Conservation (phyloP, 2,888 invertebrate genomes). For the Rhabditophanes sp. region DNA sequence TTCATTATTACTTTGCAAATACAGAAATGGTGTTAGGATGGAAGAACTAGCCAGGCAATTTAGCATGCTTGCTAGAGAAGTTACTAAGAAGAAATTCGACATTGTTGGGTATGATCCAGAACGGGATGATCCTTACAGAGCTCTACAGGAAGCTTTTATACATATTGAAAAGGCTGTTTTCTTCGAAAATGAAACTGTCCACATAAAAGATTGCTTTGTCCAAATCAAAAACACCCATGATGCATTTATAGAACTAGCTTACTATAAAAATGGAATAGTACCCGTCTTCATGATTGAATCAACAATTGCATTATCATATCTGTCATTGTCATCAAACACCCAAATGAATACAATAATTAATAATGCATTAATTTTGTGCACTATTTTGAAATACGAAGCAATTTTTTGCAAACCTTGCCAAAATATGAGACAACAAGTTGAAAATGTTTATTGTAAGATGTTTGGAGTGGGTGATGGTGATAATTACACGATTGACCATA, state of each 20-base stretch:
- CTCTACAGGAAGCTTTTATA: slow-evolving; percentile 4
- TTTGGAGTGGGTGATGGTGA: slow-evolving; percentile 9
- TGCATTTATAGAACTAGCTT: slow-evolving; percentile 22
- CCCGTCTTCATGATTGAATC: background rate
- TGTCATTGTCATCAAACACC: slow-evolving; percentile 1
- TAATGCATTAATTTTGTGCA: too few relatives aligned
- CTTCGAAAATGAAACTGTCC: slow-evolving; percentile 1
- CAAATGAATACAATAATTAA: slow-evolving; percentile 6
- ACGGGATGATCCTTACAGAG: slow-evolving; percentile 6
- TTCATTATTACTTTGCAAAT: slow-evolving; percentile 22
- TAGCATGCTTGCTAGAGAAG: slow-evolving; percentile 8
- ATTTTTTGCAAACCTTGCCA: slow-evolving; percentile 30
- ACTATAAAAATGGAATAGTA: slow-evolving; percentile 19
- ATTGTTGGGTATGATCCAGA: slow-evolving; percentile 14
- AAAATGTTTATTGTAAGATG: slow-evolving; percentile 4
- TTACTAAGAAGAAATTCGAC: slow-evolving; percentile 10
- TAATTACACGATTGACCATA: slow-evolving; percentile 3
- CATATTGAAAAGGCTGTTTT: slow-evolving; percentile 7
- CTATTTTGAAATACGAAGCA: slow-evolving; percentile 22
- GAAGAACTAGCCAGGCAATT: slow-evolving; percentile 8
- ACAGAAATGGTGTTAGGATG: slow-evolving; percentile 11
- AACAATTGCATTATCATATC: slow-evolving; percentile 4
- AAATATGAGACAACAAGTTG: slow-evolving; percentile 13
- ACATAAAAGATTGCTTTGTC: slow-evolving; percentile 2
- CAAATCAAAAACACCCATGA: slow-evolving; percentile 7